These are phyloP conservation scores for Cetoscarus ocellatus DNA, from an alignment of 2,797 vertebrate genomes.

Conservation along the genomic window DNA sequence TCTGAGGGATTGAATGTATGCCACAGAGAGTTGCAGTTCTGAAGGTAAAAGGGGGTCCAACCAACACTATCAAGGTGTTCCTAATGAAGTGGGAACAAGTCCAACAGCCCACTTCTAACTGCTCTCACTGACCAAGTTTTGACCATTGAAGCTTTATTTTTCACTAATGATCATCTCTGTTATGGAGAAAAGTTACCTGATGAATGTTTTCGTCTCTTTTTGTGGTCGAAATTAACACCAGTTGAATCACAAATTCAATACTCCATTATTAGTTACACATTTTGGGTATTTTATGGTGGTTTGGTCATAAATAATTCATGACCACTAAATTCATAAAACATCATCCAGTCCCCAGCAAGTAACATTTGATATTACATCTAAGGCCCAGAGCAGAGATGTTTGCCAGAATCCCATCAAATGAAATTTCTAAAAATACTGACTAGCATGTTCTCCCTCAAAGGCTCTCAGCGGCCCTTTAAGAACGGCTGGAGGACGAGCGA, in stretches of 20 bases:
- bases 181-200: no score
- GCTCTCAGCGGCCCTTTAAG: slow-evolving; percentile 78
- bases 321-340: slow-evolving; percentile 85
- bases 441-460: slow-evolving; percentile 82
- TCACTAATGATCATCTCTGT: no score
- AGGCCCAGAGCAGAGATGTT: slow-evolving; percentile 83
- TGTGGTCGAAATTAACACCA: no score
- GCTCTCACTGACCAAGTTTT: no score
- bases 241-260: slow-evolving; percentile 64
- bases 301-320: slow-evolving; percentile 83
- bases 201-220: no score
- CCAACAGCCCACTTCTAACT: no score
- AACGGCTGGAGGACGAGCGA: slow-evolving; percentile 75
- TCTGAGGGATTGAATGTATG: no score
- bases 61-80: no score
- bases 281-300: slow-evolving; percentile 78
- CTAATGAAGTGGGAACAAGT: no score
- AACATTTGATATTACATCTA: slow-evolving; percentile 88
- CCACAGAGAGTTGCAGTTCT: no score
- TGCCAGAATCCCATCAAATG: slow-evolving; percentile 86
- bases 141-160: no score
- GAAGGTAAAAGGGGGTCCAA: no score
- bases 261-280: slow-evolving; percentile 79
- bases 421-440: slow-evolving; percentile 85
- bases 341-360: slow-evolving; percentile 83